Evolutionary conservation across 2,797 vertebrate species (phyloP), one percentile per base, ranked within the genome.

Genomic region (Garrulus glandarius): DNA sequence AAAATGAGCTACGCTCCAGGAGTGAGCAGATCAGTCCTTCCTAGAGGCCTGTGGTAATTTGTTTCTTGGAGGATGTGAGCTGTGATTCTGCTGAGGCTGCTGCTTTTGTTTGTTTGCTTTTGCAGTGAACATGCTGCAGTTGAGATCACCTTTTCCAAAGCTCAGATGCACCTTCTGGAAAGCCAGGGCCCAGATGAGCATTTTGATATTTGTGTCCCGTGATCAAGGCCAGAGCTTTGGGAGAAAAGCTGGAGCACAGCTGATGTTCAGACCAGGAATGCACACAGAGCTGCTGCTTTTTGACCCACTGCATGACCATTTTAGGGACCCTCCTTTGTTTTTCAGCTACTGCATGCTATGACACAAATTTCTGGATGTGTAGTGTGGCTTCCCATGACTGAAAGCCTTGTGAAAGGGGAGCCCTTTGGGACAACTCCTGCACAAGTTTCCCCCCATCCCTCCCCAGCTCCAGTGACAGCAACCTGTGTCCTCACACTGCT

Each of bases 351-450:
- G 69, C 44, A 36, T 70, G 59, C 56, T 49, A 26, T 4, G n/a
- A 47, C 22, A 69, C 30, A 23, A 29, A 69, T 69, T 75, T 72
- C 43, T 53, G 16, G 36, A 59, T 3, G 2, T 36, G 29, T 3
- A 1, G 4, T 2, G 3, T 49, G 2, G 2, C 30, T 56, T 49
- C 24, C 34, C 55, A 15, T 7, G 22, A 55, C 12, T 0, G 0
- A 84, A 86, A 57, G 29, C 43, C 30, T 36, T 14, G 34, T 2
- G 8, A 84, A 69, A 49, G 11, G n/a, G n/a, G 12, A 76, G n/a
- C 22, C 19, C 46, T 63, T 75, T 5, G 2, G 57, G 39, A 85
- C 41, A 77, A 44, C 22, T 83, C 2, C 3, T 18, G 9, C n/a
- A 39, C 1, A 11, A 65, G 14, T 21, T 64, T n/a, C 16, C 16